Base-by-base conservation (phyloP, 2,888 invertebrate species). In the Drosophila parthenogenetica region DNA sequence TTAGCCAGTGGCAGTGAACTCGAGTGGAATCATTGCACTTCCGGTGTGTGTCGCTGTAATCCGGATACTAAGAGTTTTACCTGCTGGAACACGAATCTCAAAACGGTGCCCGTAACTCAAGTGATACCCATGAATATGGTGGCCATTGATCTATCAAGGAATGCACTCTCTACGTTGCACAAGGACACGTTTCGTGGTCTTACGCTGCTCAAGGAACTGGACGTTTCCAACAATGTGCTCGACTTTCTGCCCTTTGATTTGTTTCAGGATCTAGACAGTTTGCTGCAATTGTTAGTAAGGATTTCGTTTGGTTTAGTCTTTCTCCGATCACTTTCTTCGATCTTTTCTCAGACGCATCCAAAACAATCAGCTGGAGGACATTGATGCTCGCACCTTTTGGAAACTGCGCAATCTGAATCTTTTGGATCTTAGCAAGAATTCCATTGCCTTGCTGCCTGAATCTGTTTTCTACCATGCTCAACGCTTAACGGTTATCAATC, bases 171-270 rank as follows among this genome's bases (percentile, higher is more conserved):
- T 17, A 94, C 95, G 0, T 86, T 95, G 13, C 94, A 95, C 89
- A 94, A 94, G 85, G 94, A 94, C 72, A 93, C 94, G 0, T 95
- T 95, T 81, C 92, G 93, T 16, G 93, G 94, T 11, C 89, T 96
- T 75, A 93, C 93, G 1, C 92, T 94, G 68, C 90, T 95, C 13
- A 93, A 93, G 77, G 94, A 94, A 79, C 83, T 95, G 61, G 94
- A 96, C 90, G 90, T 96, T 13, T 95, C 95, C 25, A 94, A 94
- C 78, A 96, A 96, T 90, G 93, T 93, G 46, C 92, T 96, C 29
- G 94, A 94, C 64, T 93, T 93, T 83, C 84, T 96, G 35, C 94
- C 95, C 0, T 92, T 93, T 17, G 93, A 93, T n/a, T 90, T 95
- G 14, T 95, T 96, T 77, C 92, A 93, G 65, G 93, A 94, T 73